These are phyloP conservation scores for Pangasius krempfi DNA, from an alignment of 2,797 vertebrate genomes.

Conservation along the genomic window DNA sequence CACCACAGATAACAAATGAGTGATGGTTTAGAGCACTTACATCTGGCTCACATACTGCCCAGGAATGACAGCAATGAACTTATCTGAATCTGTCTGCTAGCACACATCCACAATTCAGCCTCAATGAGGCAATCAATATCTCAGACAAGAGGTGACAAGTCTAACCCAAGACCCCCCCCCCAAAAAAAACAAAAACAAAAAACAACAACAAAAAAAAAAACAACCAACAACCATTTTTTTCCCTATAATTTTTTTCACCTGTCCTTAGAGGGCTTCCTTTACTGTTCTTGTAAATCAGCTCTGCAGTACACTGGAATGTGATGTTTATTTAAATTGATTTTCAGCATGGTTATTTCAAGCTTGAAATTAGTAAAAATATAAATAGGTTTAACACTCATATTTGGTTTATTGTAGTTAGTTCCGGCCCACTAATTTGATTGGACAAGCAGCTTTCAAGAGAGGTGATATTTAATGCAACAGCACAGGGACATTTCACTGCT, in stretches of 20 bases:
- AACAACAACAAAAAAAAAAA: no score
- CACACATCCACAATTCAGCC: not conserved
- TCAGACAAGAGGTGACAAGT: constrained; percentile 4
- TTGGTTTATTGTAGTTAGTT: not conserved
- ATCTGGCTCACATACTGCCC: constrained; percentile 12
- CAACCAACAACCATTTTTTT: not conserved
- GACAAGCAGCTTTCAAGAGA: not conserved
- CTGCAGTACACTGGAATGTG: not conserved
- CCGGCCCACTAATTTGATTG: not conserved
- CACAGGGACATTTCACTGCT: not conserved
- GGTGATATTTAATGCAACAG: no score
- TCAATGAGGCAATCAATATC: not conserved
- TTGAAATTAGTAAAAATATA: not conserved
- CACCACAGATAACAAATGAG: constrained; percentile 15
- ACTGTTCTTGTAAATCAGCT: not conserved
- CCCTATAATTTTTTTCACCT: not conserved
- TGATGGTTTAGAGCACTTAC: not conserved
- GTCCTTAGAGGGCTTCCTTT: not conserved
- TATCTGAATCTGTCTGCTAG: not conserved
- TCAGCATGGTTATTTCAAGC: not conserved
- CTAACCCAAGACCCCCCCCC: not conserved
- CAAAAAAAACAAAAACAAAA: no score
- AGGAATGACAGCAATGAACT: constrained; percentile 5
- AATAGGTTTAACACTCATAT: not conserved
- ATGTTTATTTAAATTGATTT: not conserved